These are phyloP conservation scores for Polydrusus pterygomalis DNA, from an alignment of 2,888 invertebrate species.

Conservation along the genomic window DNA sequence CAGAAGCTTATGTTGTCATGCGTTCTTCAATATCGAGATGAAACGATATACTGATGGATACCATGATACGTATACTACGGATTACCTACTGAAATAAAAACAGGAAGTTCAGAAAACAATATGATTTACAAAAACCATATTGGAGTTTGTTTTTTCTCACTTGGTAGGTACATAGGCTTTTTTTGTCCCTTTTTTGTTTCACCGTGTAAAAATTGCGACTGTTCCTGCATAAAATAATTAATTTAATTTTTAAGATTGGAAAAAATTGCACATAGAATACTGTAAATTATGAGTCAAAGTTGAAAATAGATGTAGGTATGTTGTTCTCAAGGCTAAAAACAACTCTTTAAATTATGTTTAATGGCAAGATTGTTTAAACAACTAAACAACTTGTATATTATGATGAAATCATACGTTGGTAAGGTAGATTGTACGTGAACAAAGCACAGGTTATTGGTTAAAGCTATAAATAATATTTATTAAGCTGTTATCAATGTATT, in stretches of 20 bases:
- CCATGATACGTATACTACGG: too few relatives aligned
- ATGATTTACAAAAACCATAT: background rate
- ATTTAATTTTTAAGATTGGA: conserved; percentile 8
- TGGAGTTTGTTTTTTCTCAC: too few relatives aligned
- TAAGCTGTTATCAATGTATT: too few relatives aligned
- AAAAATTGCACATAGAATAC: conserved; percentile 31
- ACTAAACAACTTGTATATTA: conserved; percentile 32
- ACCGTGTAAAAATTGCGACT: conserved; percentile 1
- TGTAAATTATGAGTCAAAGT: conserved; percentile 43
- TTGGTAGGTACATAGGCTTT: too few relatives aligned
- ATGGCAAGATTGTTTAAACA: conserved; percentile 43
- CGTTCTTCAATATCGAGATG: too few relatives aligned
- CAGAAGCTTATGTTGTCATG: too few relatives aligned
- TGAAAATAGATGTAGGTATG: conserved; percentile 48
- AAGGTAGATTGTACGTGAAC: background rate
- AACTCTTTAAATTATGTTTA: conserved; percentile 44
- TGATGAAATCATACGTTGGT: conserved; percentile 3
- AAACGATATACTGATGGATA: too few relatives aligned
- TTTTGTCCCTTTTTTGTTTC: background rate
- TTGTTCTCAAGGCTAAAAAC: conserved; percentile 48
- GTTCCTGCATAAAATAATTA: conserved; percentile 5
- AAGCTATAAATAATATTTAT: background rate
- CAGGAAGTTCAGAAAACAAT: too few relatives aligned
- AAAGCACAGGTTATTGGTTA: too few relatives aligned
- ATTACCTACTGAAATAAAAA: too few relatives aligned